Percentiles rank a stretch among this genome's conserved stretches.
Evolutionary conservation across 1,140 invertebrate genomes (phyloP).

Genomic region (Neotoxoptera formosana): DNA sequence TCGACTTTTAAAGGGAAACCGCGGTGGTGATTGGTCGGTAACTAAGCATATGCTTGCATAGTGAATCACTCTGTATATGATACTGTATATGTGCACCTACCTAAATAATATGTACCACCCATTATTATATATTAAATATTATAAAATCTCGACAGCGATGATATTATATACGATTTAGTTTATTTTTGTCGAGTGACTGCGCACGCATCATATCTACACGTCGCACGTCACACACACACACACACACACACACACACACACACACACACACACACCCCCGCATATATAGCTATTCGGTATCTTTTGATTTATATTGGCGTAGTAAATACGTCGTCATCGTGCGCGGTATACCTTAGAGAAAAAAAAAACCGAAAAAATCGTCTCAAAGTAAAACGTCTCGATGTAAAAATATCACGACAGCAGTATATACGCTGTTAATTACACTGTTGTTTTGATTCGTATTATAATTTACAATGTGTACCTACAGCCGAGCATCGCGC

Average conservation of each 20-base stretch:
- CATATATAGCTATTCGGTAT: neutral
- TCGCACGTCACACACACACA: neutral
- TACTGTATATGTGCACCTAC: neutral
- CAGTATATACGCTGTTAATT: neutral
- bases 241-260: neutral
- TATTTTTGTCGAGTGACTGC: conserved; percentile 8
- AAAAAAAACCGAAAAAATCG: neutral
- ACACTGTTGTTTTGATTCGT: conserved; percentile 4
- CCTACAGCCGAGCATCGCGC: neutral
- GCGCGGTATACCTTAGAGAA: neutral
- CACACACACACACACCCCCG: neutral
- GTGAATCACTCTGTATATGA: neutral
- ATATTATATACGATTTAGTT: neutral
- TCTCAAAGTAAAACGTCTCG: neutral
- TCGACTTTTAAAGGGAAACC: neutral
- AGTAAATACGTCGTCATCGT: conserved; percentile 43
- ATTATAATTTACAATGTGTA: conserved; percentile 13
- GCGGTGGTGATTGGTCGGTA: neutral
- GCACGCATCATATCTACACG: neutral
- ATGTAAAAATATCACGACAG: neutral
- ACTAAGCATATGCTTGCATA: neutral
- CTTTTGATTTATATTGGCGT: conserved; percentile 25
- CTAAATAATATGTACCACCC: neutral
- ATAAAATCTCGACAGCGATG: neutral
- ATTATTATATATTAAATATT: too few relatives aligned